A percentile compares a stretch with the other conserved stretches of the same genome.
Conservation (phyloP, 2,888 invertebrate species). For the Melolontha melolontha region DNA sequence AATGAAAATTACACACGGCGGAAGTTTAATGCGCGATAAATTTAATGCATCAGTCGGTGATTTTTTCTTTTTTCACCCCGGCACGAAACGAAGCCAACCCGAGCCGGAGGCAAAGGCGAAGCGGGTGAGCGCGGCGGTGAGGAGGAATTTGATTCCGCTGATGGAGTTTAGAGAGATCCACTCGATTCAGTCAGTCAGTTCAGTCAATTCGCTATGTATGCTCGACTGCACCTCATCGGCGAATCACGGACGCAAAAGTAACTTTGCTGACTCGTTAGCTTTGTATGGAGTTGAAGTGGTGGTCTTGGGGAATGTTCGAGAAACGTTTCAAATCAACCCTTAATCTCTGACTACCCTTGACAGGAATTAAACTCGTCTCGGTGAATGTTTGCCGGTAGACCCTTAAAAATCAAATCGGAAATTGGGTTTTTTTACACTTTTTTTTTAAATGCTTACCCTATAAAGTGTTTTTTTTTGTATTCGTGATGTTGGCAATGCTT, state of each 20-base stretch:
- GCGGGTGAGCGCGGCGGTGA: not conserved
- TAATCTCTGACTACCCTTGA: slow-evolving; percentile 37
- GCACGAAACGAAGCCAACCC: no score
- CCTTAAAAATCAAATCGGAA: slow-evolving; percentile 35
- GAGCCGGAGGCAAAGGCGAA: no score
- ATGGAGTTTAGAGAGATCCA: slow-evolving; percentile 24
- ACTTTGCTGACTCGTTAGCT: slow-evolving; percentile 53
- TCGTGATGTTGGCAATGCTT: no score
- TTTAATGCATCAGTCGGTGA: slow-evolving; percentile 28
- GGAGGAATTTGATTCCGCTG: slow-evolving; percentile 30
- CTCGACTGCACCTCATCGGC: slow-evolving; percentile 27
- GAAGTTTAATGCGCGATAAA: slow-evolving; percentile 34
- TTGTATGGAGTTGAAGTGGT: slow-evolving; percentile 45
- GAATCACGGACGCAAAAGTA: slow-evolving; percentile 36
- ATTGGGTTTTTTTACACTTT: slow-evolving; percentile 14
- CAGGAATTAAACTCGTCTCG: slow-evolving; percentile 28
- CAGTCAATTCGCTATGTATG: slow-evolving; percentile 16
- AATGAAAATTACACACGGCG: slow-evolving; percentile 35
- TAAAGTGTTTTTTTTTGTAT: no score
- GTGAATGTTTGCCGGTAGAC: slow-evolving; percentile 31
- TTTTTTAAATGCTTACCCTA: no score
- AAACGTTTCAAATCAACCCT: slow-evolving; percentile 38
- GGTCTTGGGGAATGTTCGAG: slow-evolving; percentile 37
- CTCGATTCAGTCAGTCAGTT: slow-evolving; percentile 22
- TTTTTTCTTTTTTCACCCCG: not conserved